phyloP scores from a whole-genome alignment of 37 sponge, comb jelly and placozoan species.

The Aplysina aerophoba region DNA sequence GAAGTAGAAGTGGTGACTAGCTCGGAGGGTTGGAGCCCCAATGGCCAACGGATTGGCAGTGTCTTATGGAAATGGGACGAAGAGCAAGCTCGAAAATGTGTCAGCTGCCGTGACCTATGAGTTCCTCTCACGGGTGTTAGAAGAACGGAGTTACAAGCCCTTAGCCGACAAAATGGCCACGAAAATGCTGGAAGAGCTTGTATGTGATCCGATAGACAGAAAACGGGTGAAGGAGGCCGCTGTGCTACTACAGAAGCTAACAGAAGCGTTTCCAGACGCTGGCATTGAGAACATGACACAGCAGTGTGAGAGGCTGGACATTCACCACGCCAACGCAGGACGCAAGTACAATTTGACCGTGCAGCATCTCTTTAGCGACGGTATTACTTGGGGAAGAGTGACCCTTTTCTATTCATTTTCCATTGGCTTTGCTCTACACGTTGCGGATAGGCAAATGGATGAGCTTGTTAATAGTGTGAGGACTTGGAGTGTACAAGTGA shows the following conservation, averaged over 20 bases:
- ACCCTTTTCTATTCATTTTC: slow-evolving; percentile 58
- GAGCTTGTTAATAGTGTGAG: slow-evolving; percentile 37
- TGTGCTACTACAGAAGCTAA: not conserved
- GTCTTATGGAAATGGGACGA: too few species aligned
- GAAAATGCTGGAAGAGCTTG: not conserved
- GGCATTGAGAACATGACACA: not conserved
- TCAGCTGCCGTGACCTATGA: not conserved
- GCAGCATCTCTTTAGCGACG: slow-evolving; percentile 20
- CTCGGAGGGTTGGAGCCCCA: too few species aligned
- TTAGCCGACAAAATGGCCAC: not conserved
- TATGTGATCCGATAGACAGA: not conserved
- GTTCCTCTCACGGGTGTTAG: not conserved
- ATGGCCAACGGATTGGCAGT: too few species aligned
- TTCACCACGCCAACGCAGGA: slow-evolving; percentile 26
- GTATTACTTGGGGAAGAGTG: slow-evolving; percentile 67
- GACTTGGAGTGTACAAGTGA: slow-evolving; percentile 52
- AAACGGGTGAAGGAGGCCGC: not conserved
- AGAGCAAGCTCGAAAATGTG: too few species aligned
- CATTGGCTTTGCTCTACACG: slow-evolving; percentile 39
- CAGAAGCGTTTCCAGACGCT: slow-evolving; percentile 12
- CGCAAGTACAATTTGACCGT: slow-evolving; percentile 18
- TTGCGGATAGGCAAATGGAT: slow-evolving; percentile 26
- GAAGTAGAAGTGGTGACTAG: too few species aligned
- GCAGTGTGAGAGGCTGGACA: not conserved
- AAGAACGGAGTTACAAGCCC: not conserved